Evolutionary conservation across 2,113 vertebrate genomes (phyloP).

Genomic region (Ariopsis seemanni): DNA sequence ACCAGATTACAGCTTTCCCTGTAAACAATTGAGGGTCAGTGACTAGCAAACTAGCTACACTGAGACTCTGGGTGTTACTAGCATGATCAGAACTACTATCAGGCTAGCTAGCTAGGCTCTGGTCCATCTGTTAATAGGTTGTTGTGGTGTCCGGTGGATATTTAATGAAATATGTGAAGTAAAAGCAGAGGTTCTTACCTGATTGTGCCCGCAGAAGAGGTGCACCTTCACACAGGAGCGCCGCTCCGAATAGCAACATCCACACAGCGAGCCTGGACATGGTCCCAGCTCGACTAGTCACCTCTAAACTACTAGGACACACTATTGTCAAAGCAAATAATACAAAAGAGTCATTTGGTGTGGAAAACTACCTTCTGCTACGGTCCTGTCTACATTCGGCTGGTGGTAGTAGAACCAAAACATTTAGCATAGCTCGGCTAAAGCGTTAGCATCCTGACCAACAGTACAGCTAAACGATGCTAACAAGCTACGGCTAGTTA

Average conservation of each 20-base stretch:
- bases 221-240: conserved; percentile 64
- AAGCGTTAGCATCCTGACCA: conserved; percentile 35
- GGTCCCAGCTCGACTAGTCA: conserved; percentile 54
- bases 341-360: conserved; percentile 21
- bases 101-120: neutral
- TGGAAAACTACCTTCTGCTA: neutral
- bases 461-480: conserved; percentile 38
- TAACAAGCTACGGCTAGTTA: conserved; percentile 68
- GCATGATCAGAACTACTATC: neutral
- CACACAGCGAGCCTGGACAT: conserved; percentile 68
- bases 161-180: neutral
- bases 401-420: conserved; percentile 16
- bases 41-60: neutral
- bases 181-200: conserved; percentile 63
- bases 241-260: conserved; percentile 66
- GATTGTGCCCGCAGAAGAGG: conserved; percentile 63
- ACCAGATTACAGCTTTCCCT: neutral
- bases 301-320: conserved; percentile 1
- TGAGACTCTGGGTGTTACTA: neutral
- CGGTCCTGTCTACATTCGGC: neutral
- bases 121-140: no score
- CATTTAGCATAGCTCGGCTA: conserved; percentile 29
- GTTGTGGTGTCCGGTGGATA: neutral
- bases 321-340: conserved; percentile 25
- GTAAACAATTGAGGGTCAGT: conserved; percentile 15